A percentile compares a stretch with the other conserved stretches of the same genome.
Evolutionary conservation across 2,888 invertebrate species (phyloP).

Genomic region (Resseliella maxima): DNA sequence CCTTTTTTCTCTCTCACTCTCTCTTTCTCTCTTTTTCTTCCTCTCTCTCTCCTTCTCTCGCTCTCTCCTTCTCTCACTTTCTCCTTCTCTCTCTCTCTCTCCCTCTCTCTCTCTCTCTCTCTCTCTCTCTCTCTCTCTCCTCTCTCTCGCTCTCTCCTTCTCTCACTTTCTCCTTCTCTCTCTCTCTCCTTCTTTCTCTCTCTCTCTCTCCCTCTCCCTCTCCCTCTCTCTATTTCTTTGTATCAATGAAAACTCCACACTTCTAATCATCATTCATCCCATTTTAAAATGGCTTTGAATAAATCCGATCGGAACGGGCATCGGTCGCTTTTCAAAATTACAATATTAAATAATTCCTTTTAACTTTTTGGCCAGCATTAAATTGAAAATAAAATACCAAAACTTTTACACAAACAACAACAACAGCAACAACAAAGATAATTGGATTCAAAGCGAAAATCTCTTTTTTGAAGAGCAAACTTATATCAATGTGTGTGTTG

Average conservation of each 20-base stretch:
- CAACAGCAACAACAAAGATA: constrained; percentile 51
- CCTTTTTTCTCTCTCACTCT: not conserved
- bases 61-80: no score
- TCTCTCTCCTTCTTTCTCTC: not conserved
- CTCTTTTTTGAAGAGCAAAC: not conserved
- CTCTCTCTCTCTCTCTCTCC: not conserved
- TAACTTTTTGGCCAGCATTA: constrained; percentile 49
- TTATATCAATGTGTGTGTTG: not conserved
- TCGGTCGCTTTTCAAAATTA: not conserved
- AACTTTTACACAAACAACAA: constrained; percentile 45
- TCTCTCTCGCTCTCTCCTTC: not conserved
- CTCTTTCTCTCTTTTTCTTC: not conserved
- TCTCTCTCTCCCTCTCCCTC: no score
- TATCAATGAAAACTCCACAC: no score
- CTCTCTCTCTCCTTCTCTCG: no score
- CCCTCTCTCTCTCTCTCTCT: not conserved
- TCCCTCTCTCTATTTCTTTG: no score
- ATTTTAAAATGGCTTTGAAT: not conserved
- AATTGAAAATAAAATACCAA: constrained; percentile 17
- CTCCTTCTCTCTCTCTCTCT: not conserved
- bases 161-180: not conserved
- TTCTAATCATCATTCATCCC: constrained; percentile 32
- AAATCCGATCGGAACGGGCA: not conserved
- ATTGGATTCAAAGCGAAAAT: constrained; percentile 53
- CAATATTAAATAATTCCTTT: constrained; percentile 55